Percentiles rank a stretch among this genome's conserved stretches.
phyloP scores from a whole-genome alignment of 1,140 invertebrate species.

The Hypothenemus hampei region DNA sequence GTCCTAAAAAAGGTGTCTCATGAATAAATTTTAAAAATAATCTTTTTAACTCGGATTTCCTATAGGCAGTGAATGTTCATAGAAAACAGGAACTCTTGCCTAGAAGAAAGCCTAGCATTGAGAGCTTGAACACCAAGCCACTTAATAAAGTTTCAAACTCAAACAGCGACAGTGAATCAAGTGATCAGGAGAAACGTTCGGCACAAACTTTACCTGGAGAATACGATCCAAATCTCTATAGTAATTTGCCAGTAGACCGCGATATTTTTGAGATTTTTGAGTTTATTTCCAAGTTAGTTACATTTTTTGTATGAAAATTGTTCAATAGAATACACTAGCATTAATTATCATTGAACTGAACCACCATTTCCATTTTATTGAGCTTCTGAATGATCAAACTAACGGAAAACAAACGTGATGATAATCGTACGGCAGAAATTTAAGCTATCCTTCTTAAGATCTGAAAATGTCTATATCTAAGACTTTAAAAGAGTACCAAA shows the following conservation, averaged over 20 bases:
- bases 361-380: no score
- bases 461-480: no score
- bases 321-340: no score
- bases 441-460: no score
- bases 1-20: constrained; percentile 13
- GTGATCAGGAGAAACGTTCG: constrained; percentile 29
- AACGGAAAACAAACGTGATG: no score
- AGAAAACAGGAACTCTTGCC: constrained; percentile 19
- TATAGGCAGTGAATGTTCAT: not conserved
- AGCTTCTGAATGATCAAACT: no score
- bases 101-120: constrained; percentile 22
- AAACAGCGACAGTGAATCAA: constrained; percentile 38
- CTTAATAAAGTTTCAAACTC: constrained; percentile 20
- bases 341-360: no score
- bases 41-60: not conserved
- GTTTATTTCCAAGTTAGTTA: constrained; percentile 77
- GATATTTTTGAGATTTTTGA: constrained; percentile 92
- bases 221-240: constrained; percentile 82
- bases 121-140: constrained; percentile 17
- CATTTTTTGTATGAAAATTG: not conserved
- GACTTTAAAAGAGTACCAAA: no score
- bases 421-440: no score
- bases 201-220: constrained; percentile 48
- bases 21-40: not conserved
- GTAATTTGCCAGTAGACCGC: constrained; percentile 71